Evolutionary conservation across 2,113 vertebrate genomes (phyloP).

Genomic region (Aleadryas rufinucha): DNA sequence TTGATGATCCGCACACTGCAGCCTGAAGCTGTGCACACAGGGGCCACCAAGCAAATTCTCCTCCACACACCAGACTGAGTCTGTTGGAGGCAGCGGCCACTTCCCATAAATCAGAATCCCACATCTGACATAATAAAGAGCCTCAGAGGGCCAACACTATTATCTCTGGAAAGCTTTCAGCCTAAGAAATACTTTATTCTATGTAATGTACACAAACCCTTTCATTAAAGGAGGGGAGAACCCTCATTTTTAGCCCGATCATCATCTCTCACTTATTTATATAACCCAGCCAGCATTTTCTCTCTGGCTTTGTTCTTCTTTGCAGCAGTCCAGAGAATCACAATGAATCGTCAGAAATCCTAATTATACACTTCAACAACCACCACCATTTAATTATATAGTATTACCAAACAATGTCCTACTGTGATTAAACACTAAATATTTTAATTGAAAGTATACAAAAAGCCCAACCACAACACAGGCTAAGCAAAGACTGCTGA

Average conservation of each 20-base stretch:
- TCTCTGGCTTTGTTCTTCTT: conserved; percentile 50
- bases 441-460: conserved; percentile 61
- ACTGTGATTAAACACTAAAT: conserved; percentile 63
- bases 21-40: background rate
- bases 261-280: conserved; percentile 49
- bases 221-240: conserved; percentile 49
- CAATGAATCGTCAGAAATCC: conserved; percentile 55
- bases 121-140: conserved; percentile 56
- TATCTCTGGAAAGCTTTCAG: conserved; percentile 67
- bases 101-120: conserved; percentile 53
- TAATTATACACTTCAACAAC: conserved; percentile 55
- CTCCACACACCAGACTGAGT: background rate
- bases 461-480: conserved; percentile 16
- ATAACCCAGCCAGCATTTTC: conserved; percentile 46
- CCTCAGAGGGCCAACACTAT: conserved; percentile 53
- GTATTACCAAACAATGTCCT: conserved; percentile 46
- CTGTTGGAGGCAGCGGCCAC: background rate
- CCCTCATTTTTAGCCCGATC: conserved; percentile 28
- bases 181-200: conserved; percentile 60
- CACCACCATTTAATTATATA: conserved; percentile 60
- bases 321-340: conserved; percentile 46
- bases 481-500: background rate
- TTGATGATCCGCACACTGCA: background rate
- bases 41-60: background rate
- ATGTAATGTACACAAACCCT: conserved; percentile 63